A percentile compares a stretch with the other conserved stretches of the same genome.
phyloP scores from a whole-genome alignment of 2,888 invertebrate species.

The Hydriomena furcata region DNA sequence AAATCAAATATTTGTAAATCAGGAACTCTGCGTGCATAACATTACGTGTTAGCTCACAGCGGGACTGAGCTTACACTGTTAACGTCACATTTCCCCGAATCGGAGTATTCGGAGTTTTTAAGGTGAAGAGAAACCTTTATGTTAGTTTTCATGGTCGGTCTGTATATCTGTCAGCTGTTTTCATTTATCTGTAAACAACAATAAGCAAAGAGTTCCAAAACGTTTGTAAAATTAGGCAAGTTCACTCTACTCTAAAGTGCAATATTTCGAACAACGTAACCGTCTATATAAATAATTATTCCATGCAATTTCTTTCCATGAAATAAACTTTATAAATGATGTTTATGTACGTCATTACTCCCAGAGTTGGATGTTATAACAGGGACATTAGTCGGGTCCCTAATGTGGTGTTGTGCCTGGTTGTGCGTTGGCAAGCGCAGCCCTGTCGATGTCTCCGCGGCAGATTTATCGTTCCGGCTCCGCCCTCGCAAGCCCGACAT shows the following conservation, averaged over 20 bases:
- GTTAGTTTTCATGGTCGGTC: not conserved
- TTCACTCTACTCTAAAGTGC: too few species aligned
- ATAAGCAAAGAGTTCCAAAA: too few species aligned
- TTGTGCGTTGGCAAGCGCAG: conserved; percentile 56
- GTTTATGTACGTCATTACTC: conserved; percentile 39
- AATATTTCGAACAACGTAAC: too few species aligned
- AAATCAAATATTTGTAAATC: conserved; percentile 16
- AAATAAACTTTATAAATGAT: conserved; percentile 39
- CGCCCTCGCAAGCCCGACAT: conserved; percentile 48
- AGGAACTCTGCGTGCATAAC: conserved; percentile 17
- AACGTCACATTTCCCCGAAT: conserved; percentile 33
- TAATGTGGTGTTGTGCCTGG: conserved; percentile 56
- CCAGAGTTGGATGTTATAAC: conserved; percentile 50
- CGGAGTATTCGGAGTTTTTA: conserved; percentile 27
- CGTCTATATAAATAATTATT: too few species aligned
- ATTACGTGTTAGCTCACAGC: conserved; percentile 19
- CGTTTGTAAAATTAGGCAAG: too few species aligned
- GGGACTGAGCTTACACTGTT: conserved; percentile 18
- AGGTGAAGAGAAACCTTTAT: not conserved
- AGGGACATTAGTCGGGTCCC: conserved; percentile 58
- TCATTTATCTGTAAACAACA: too few species aligned
- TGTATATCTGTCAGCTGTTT: too few species aligned
- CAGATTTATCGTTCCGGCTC: conserved; percentile 60
- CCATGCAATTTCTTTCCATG: conserved; percentile 26
- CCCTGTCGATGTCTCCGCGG: conserved; percentile 56